phyloP scores from a whole-genome alignment of 2,113 vertebrate genomes.

The Xenopus laevis region DNA sequence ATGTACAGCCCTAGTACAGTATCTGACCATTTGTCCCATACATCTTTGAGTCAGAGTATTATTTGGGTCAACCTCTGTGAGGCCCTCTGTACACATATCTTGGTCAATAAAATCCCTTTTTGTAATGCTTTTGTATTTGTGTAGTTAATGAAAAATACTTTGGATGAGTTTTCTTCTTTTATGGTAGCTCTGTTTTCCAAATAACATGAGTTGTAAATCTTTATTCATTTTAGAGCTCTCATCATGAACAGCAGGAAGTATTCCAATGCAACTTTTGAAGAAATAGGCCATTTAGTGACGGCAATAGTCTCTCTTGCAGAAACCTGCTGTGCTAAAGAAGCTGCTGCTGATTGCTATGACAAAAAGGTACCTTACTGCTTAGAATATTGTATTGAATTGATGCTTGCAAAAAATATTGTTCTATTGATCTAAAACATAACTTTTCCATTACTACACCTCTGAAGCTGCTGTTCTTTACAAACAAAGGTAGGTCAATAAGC shows the following conservation, averaged over 20 bases:
- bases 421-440: not conserved
- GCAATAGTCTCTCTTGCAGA: slow-evolving; percentile 62
- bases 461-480: not conserved
- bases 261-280: slow-evolving; percentile 62
- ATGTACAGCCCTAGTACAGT: too few species aligned
- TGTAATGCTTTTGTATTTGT: not conserved
- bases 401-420: not conserved
- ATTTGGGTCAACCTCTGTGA: too few species aligned
- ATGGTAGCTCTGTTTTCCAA: too few species aligned
- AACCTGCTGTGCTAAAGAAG: slow-evolving; percentile 56
- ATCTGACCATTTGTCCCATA: too few species aligned
- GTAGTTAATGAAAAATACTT: not conserved
- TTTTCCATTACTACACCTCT: not conserved
- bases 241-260: slow-evolving; percentile 67
- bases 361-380: slow-evolving; percentile 51
- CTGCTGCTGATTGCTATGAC: slow-evolving; percentile 60
- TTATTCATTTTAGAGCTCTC: slow-evolving; percentile 54
- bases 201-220: not conserved
- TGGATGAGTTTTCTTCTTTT: not conserved
- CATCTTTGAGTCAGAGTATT: too few species aligned
- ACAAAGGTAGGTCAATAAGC: not conserved
- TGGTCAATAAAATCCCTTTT: too few species aligned
- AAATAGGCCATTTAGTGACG: slow-evolving; percentile 55
- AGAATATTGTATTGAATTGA: not conserved
- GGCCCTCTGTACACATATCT: too few species aligned